phyloP scores from a whole-genome alignment of 2,113 vertebrate species.

The Thymallus thymallus region DNA sequence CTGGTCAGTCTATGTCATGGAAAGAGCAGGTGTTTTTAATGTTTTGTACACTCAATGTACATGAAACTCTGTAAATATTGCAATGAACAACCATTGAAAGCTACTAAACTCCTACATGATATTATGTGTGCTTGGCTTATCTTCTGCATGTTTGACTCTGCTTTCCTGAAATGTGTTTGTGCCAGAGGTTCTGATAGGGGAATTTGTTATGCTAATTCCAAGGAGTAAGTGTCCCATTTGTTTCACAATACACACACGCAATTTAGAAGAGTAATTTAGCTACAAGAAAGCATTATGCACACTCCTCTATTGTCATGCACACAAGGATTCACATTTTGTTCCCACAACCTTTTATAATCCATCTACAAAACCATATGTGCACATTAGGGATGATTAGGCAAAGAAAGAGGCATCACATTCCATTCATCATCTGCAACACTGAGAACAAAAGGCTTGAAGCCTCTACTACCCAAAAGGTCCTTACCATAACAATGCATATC shows the following conservation, averaged over 20 bases:
- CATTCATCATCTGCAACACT: too few species aligned
- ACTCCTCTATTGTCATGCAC: background rate
- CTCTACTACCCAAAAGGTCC: too few species aligned
- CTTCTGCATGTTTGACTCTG: background rate
- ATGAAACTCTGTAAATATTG: background rate
- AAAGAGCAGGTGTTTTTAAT: too few species aligned
- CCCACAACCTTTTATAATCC: background rate
- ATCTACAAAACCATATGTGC: background rate
- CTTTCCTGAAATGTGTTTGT: background rate
- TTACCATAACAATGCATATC: too few species aligned
- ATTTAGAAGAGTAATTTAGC: background rate
- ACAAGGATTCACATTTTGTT: background rate
- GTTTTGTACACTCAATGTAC: too few species aligned
- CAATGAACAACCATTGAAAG: background rate
- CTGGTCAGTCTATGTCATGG: too few species aligned
- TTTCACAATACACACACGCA: slow-evolving; percentile 10
- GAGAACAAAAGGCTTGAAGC: too few species aligned
- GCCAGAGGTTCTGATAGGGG: slow-evolving; percentile 6
- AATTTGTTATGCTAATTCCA: slow-evolving; percentile 16
- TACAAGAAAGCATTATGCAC: background rate
- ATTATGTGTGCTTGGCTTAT: background rate
- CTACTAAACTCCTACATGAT: too few species aligned
- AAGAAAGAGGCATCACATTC: background rate
- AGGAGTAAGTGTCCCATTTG: slow-evolving; percentile 16
- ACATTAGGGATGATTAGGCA: background rate